Evolutionary conservation across 2,113 vertebrate genomes (phyloP).

Genomic region (Glareola pratincola): DNA sequence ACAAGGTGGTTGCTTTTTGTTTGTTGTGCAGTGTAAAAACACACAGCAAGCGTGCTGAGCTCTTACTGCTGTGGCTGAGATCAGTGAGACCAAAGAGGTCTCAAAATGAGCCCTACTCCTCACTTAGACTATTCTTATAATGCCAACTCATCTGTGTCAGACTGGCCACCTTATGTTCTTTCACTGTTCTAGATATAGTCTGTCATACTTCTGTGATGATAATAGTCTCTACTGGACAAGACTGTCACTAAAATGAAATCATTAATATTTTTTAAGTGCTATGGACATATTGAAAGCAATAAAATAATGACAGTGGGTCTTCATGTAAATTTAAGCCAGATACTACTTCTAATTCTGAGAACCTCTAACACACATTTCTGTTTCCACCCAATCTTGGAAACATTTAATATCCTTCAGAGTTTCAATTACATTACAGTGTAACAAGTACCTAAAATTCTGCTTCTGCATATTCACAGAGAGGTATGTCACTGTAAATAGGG

Average conservation of each 20-base stretch:
- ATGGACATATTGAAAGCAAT: background rate
- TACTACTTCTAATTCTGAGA: background rate
- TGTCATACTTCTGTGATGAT: background rate
- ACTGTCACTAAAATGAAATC: background rate
- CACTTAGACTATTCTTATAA: background rate
- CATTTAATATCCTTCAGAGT: background rate
- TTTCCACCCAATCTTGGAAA: background rate
- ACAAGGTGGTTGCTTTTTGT: background rate
- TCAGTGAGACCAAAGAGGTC: background rate
- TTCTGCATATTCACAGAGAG: background rate
- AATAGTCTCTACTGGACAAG: background rate
- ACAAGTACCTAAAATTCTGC: background rate
- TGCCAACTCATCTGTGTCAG: background rate
- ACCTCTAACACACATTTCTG: background rate
- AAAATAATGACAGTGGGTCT: background rate
- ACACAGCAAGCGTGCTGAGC: background rate
- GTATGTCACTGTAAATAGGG: background rate
- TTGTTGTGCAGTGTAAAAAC: background rate
- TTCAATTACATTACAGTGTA: background rate
- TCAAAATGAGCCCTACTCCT: background rate
- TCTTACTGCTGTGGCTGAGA: background rate
- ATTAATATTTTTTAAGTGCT: background rate
- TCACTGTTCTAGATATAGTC: background rate
- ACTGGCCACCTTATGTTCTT: background rate
- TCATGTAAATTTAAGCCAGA: background rate